Evolutionary conservation across 2,113 vertebrate genomes (phyloP).

Genomic region (Embiotoca jacksoni): DNA sequence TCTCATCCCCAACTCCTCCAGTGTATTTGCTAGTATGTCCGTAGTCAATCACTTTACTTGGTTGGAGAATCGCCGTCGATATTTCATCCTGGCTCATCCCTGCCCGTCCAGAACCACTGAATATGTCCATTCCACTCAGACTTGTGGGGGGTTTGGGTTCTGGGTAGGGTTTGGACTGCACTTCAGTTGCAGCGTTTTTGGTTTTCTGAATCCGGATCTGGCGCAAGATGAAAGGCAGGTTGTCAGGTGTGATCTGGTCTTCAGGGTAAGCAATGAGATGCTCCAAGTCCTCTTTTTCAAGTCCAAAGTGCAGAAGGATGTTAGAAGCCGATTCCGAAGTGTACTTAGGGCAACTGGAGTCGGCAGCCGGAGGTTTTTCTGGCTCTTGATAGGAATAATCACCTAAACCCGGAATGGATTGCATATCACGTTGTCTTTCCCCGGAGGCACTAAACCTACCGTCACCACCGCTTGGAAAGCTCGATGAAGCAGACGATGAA

Average conservation of each 20-base stretch:
- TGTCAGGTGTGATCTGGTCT: slow-evolving; percentile 92
- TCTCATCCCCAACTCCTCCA: slow-evolving; percentile 81
- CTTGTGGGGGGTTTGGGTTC: slow-evolving; percentile 21
- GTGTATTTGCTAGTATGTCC: slow-evolving; percentile 92
- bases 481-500: slow-evolving; percentile 47
- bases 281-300: slow-evolving; percentile 94
- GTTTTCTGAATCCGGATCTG: slow-evolving; percentile 91
- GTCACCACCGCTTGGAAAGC: slow-evolving; percentile 20
- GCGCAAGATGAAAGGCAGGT: slow-evolving; percentile 92
- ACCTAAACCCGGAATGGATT: slow-evolving; percentile 52
- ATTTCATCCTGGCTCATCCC: neutral
- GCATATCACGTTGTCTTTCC: neutral
- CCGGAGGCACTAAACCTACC: neutral
- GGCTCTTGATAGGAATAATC: slow-evolving; percentile 17
- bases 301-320: slow-evolving; percentile 91
- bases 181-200: slow-evolving; percentile 68
- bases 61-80: slow-evolving; percentile 71
- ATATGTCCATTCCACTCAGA: neutral
- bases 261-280: slow-evolving; percentile 93
- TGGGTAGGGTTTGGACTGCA: slow-evolving; percentile 34
- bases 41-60: slow-evolving; percentile 93
- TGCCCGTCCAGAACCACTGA: neutral
- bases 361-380: slow-evolving; percentile 8
- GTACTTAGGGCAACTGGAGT: slow-evolving; percentile 80
- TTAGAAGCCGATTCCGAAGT: slow-evolving; percentile 91